A percentile compares a stretch with the other conserved stretches of the same genome.
These are phyloP conservation scores for Laticauda colubrina DNA, from an alignment of 2,113 vertebrate genomes.

Conservation along the genomic window DNA sequence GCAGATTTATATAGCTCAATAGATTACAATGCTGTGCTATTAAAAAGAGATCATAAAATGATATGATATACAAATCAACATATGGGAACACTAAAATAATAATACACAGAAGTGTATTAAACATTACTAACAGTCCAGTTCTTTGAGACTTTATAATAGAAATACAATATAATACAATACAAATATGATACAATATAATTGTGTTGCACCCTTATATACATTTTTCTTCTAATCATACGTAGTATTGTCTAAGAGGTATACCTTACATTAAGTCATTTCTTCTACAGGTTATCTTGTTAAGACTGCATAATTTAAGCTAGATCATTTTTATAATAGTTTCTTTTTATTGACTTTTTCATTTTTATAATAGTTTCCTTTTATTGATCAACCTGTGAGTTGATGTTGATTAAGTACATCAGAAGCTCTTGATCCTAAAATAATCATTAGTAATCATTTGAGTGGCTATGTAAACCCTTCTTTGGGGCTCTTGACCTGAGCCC, in stretches of 20 bases:
- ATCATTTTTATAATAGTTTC: background rate
- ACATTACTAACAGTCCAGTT: background rate
- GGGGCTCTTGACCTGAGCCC: background rate
- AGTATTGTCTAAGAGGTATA: background rate
- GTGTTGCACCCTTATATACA: background rate
- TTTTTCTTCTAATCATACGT: background rate
- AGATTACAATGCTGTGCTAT: background rate
- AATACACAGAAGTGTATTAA: background rate
- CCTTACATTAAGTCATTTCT: background rate
- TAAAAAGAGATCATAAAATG: background rate
- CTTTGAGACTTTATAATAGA: background rate
- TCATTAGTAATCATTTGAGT: background rate
- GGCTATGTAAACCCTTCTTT: background rate
- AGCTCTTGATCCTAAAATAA: background rate
- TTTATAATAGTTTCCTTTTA: background rate
- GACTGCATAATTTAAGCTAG: background rate
- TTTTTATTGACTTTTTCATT: background rate
- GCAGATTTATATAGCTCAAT: background rate
- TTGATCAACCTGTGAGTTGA: background rate
- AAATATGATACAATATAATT: background rate
- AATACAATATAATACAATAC: background rate
- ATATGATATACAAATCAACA: background rate
- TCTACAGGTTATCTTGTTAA: background rate
- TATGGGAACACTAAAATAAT: background rate
- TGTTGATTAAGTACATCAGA: too few relatives aligned